Conservation (phyloP, 2,797 vertebrate genomes). For the Gymnoscopelus microlampas region DNA sequence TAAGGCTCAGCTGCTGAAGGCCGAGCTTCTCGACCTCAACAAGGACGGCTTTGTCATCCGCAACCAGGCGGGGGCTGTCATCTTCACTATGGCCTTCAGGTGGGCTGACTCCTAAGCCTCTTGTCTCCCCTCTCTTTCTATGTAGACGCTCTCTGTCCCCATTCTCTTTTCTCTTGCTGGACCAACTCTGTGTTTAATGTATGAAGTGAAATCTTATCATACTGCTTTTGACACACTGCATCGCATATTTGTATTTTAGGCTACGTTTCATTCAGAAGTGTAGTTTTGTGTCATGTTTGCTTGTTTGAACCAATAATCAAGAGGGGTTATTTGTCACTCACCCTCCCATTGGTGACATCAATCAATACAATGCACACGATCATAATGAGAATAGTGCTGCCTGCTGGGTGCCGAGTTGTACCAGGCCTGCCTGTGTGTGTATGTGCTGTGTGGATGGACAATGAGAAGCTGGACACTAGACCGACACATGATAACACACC, state of each 20-base stretch:
- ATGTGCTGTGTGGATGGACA: conserved; percentile 29
- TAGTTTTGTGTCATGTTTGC: too few relatives aligned
- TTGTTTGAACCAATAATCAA: neutral
- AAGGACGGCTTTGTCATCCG: conserved; percentile 90
- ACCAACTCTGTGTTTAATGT: neutral
- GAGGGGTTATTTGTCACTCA: neutral
- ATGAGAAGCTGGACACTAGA: conserved; percentile 45
- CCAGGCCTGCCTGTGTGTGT: conserved; percentile 20
- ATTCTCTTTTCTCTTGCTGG: neutral
- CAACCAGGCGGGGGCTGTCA: conserved; percentile 83
- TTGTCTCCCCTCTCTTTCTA: neutral
- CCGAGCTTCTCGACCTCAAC: conserved; percentile 86
- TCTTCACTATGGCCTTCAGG: conserved; percentile 89
- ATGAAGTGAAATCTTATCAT: too few relatives aligned
- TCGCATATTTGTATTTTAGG: too few relatives aligned
- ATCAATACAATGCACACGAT: too few relatives aligned
- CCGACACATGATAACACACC: conserved; percentile 53
- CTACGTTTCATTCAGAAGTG: too few relatives aligned
- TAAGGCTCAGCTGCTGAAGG: conserved; percentile 86
- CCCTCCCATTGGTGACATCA: neutral
- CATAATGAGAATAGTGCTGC: neutral
- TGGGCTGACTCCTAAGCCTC: conserved; percentile 54
- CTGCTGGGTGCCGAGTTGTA: conserved; percentile 21
- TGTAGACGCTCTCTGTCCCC: too few relatives aligned
- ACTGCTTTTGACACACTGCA: too few relatives aligned